Base-by-base conservation (phyloP, 1,140 invertebrate genomes). In the Drosophila sproati region DNA sequence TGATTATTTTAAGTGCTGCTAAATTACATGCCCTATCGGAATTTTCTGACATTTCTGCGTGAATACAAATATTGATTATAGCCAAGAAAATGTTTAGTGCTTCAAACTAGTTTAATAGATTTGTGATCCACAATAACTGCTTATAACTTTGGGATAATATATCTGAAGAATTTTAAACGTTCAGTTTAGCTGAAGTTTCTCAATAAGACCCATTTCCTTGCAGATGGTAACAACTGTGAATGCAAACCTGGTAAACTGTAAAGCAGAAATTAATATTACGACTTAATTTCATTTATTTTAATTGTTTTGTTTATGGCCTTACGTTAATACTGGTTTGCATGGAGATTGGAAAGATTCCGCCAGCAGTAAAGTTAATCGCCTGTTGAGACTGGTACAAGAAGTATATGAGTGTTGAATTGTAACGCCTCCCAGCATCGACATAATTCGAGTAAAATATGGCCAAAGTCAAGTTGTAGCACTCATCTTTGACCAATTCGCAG, bases 401-500 rank as follows among this genome's bases (percentile, higher is more conserved):
- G 37, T 56, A 63, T 0, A 68, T 4, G 1, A 81, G 3, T 0
- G 68, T 28, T 1, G 47, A 43, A 5, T 39, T 77, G 39, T 73
- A 81, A n/a, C 48, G 47, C 3, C 57, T 67, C 35, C 48, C 67
- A 0, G 78, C 10, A 5, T 2, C 10, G 1, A 63, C 0, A 62
- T 62, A 81, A 32, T 77, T 69, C 0, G 78, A 68, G 12, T 81
- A 79, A n/a, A 81, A 81, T 60, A 81, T 51, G 2, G 67, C 37
- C 41, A 39, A 10, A 0, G 39, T 29, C 2, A 81, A 7, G 1
- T 43, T 29, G 5, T 73, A 39, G n/a, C 67, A 81, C 8, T 81
- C 78, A 5, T 57, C 12, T 0, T 8, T 52, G 3, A 81, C 47
- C 3, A 67, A 5, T 10, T 81, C 78, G 45, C 78, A 81, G 0